phyloP scores from a whole-genome alignment of 1,140 invertebrate species.

The Bradynema listronoti region DNA sequence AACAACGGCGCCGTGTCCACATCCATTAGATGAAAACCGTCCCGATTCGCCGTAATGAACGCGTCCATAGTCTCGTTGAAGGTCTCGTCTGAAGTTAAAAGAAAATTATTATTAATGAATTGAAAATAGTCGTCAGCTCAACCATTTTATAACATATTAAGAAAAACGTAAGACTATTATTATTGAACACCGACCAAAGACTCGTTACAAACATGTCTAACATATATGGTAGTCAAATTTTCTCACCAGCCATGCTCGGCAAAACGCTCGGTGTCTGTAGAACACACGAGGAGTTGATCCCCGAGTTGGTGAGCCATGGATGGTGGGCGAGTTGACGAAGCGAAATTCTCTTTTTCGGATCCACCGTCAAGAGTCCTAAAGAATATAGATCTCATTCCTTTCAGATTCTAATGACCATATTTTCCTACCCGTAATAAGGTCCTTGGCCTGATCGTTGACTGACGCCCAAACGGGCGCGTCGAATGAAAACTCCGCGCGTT shows the following conservation, averaged over 20 bases:
- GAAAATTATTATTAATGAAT: no score
- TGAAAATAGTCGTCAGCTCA: no score
- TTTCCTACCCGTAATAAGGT: conserved; percentile 62
- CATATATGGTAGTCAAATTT: no score
- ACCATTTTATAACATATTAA: no score
- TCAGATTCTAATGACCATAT: no score
- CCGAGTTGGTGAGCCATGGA: conserved; percentile 35
- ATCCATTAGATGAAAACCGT: conserved; percentile 69
- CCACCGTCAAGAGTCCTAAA: conserved; percentile 69
- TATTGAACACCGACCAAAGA: no score
- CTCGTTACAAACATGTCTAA: no score
- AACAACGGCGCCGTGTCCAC: conserved; percentile 54
- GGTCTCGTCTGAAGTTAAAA: conserved; percentile 58
- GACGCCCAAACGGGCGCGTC: conserved; percentile 67
- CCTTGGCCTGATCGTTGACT: conserved; percentile 71
- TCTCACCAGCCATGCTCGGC: conserved; percentile 46
- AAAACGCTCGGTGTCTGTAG: conserved; percentile 52
- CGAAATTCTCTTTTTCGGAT: conserved; percentile 69
- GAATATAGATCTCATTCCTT: conserved; percentile 22
- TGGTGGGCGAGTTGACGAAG: conserved; percentile 62
- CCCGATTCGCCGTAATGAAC: conserved; percentile 67
- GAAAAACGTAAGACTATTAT: no score
- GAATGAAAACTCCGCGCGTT: conserved; percentile 71
- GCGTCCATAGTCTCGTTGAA: conserved; percentile 66
- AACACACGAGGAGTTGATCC: conserved; percentile 23